Evolutionary conservation across 2,888 invertebrate genomes (phyloP), one percentile per base, ranked within the genome.

Genomic region (Phyllotreta striolata): DNA sequence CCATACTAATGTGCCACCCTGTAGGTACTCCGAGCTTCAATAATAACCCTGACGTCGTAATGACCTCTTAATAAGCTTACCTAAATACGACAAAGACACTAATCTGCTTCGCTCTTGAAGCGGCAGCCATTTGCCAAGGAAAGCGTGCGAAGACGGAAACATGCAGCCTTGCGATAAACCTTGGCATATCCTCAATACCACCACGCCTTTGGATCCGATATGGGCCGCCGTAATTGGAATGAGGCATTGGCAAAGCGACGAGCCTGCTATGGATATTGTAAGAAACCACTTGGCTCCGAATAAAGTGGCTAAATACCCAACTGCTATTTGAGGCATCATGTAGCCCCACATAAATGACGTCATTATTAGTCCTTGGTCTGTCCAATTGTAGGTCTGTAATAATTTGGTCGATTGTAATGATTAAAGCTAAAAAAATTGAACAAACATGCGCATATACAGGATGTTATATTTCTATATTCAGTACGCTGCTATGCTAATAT

Each of bases 281-380:
- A 90, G 81, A 9, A 93, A 83, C 58, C 86, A 82, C 76, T 91
- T 91, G 0, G 91, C 90, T 0, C 95, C 94, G 77, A 88, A 88
- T 3, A 83, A 83, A 72, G 88, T 88, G 0, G 92, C 90, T 52
- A 95, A 78, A 68, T 89, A 84, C 0, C 91, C 89, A 0, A 87
- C 87, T 0, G 89, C 90, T 0, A 91, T 80, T 79, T 92, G 92
- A n/a, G 89, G 87, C 1, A 89, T 68, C 1, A 90, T 84, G 76
- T 92, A 92, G 1, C 92, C 92, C 90, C 91, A 90, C 79, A 91
- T 91, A 79, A 91, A 92, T 0, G 91, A 89, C 8, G 90, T 90
- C 6, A 91, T 80, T 38, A 91, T 84, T 62, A 87, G 73, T 5
- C 85, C 83, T 4, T 80, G 73, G 59, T 83, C 77, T 6, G 79